Base-by-base conservation (phyloP, 2,888 invertebrate genomes). In the Ferdinandea cuprea region DNA sequence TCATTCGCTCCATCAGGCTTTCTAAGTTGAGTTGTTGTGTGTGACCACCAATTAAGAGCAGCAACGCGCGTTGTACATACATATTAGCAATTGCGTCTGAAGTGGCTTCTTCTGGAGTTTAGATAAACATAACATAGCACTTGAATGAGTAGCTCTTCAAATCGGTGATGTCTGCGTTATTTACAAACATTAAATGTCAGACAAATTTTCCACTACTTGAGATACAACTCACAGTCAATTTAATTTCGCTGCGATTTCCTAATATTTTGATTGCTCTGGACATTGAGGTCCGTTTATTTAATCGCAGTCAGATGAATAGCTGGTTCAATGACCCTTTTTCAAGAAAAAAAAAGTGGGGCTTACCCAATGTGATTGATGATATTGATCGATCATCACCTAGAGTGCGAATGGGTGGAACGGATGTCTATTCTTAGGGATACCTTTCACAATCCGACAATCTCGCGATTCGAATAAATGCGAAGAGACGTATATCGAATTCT, bases 81-180 rank as follows among this genome's bases (percentile, higher is more conserved):
- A n/a, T 6, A 13, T 66, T 65, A 50, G 71, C 69, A 76, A 71
- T 61, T 72, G 78, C 50, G 37, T 78, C 50, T 68, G 58, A 58
- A 83, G 83, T 83, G 83, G 61, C 56, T 78, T 68, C 61, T 72
- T 72, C 66, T 61, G 54, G 66, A 71, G 50, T 65, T 44, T 78
- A 61, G 71, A 83, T 72, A 83, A 77, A 83, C 46, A 61, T 48
- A 68, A 56, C 66, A 61, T 48, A 68, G 50, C 66, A 69, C 69
- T 71, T 59, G 52, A 50, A 59, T 15, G 11, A 50, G 28, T 58
- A 28, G 58, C 58, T 71, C 32, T n/a, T 17, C 2, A 37, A 56
- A 56, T 25, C 56, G 37, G 7, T 54, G 40, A 13, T n/a, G 46
- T 48, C 28, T 74, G 50, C 11, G 8, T 44, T 52, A 25, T 52